Percentiles rank a stretch among this genome's conserved stretches.
Conservation (phyloP, 2,113 vertebrate species). For the Epinephelus moara region DNA sequence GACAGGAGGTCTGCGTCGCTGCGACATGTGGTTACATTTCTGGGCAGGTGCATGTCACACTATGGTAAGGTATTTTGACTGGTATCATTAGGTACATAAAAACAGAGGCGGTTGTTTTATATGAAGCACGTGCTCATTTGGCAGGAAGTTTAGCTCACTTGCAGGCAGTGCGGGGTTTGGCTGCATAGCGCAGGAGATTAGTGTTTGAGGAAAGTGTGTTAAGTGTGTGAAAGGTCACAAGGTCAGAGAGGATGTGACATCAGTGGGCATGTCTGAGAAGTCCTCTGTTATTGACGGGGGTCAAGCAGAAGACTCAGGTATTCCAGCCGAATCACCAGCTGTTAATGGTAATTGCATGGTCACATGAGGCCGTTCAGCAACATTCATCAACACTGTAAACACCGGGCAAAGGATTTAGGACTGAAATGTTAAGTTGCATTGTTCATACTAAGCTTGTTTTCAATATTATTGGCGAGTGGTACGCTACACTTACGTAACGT, state of each 20-base stretch:
- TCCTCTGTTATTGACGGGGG: slow-evolving; percentile 1
- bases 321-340: background rate
- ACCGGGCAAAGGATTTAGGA: slow-evolving; percentile 13
- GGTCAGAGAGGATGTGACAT: slow-evolving; percentile 62
- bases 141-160: slow-evolving; percentile 51
- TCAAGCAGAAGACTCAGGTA: slow-evolving; percentile 8
- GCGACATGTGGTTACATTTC: too few species aligned
- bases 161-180: slow-evolving; percentile 20
- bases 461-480: slow-evolving; percentile 32
- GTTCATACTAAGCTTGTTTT: slow-evolving; percentile 25
- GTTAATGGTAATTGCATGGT: slow-evolving; percentile 14
- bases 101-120: too few species aligned
- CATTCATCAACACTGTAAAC: background rate
- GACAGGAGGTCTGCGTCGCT: too few species aligned
- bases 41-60: too few species aligned
- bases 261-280: slow-evolving; percentile 19
- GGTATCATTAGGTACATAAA: too few species aligned
- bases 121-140: background rate
- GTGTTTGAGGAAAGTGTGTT: slow-evolving; percentile 43
- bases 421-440: slow-evolving; percentile 12
- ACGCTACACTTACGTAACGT: slow-evolving; percentile 20
- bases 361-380: background rate
- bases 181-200: slow-evolving; percentile 66
- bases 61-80: too few species aligned
- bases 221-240: slow-evolving; percentile 66